Base-by-base conservation (phyloP, 2,888 invertebrate species). In the Iphiclides podalirius region DNA sequence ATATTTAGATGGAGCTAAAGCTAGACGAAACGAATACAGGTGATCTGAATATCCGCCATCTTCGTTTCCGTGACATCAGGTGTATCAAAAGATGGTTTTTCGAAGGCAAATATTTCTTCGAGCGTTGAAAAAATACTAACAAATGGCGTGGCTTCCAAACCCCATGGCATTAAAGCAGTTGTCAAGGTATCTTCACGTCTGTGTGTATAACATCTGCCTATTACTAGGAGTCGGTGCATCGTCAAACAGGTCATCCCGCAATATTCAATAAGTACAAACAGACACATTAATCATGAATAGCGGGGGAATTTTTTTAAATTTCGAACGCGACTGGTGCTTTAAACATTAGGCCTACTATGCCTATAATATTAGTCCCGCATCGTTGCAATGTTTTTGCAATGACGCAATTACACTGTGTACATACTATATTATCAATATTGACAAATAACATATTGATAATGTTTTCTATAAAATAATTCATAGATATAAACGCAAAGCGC, bases 181-280 rank as follows among this genome's bases (percentile, higher is more conserved):
- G 67, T 72, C 62, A 75, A 63, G 72, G 63, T n/a, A n/a, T n/a
- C n/a, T n/a, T 20, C 20, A 20, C 55, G 67, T 67, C 66, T 58
- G 67, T 69, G 71, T 78, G 68, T 71, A 75, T 75, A 75, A 73
- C 78, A 78, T 81, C 78, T 79, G 77, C 77, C 73, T 58, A 80
- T 77, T 78, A 78, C 59, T 58, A 60, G 59, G 53, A 75, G 76
- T 75, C 69, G 73, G 79, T 83, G 86, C 81, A 81, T 86, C 68
- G 69, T 60, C 77, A 86, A 84, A 63, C 83, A 85, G 83, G 78
- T 80, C 79, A 81, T 70, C 72, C 59, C 57, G 66, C 62, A 64
- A 70, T 70, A 75, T 75, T 75, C 72, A 70, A 60, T 67, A 72
- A 56, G 58, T 52, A 60, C 61, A 57, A 64, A 59, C 67, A 75